phyloP scores from a whole-genome alignment of 2,888 invertebrate genomes.

The Zygaena filipendulae region DNA sequence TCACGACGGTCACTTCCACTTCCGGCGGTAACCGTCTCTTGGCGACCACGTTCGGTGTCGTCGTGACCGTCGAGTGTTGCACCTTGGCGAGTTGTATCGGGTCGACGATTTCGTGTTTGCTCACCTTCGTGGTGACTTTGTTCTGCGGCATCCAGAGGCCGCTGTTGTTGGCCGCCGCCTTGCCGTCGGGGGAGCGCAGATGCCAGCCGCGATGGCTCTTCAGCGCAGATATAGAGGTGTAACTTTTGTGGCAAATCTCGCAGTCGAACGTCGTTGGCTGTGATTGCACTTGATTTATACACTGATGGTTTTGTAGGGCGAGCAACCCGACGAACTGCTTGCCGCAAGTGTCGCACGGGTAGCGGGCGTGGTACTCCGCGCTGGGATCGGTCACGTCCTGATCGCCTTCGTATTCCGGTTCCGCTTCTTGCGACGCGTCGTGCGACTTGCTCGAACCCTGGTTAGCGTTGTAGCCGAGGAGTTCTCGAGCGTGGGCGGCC shows the following conservation, averaged over 20 bases:
- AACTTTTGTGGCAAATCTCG: constrained; percentile 73
- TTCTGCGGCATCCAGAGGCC: constrained; percentile 67
- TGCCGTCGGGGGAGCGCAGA: constrained; percentile 66
- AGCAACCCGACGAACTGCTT: constrained; percentile 64
- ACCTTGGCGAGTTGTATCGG: constrained; percentile 35
- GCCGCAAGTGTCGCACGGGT: constrained; percentile 64
- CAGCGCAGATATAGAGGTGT: constrained; percentile 72
- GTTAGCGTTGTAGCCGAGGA: constrained; percentile 55
- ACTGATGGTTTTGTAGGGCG: constrained; percentile 66
- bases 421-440: constrained; percentile 35
- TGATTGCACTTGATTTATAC: constrained; percentile 41
- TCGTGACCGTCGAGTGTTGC: constrained; percentile 28
- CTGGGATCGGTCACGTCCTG: constrained; percentile 44
- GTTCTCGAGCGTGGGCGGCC: constrained; percentile 66
- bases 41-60: constrained; percentile 26
- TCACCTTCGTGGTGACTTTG: constrained; percentile 60
- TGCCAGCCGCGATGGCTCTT: constrained; percentile 77
- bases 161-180: constrained; percentile 60
- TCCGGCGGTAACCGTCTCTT: constrained; percentile 59
- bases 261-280: constrained; percentile 67
- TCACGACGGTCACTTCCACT: constrained; percentile 61
- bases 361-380: constrained; percentile 59
- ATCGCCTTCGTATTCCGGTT: constrained; percentile 45
- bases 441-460: constrained; percentile 46
- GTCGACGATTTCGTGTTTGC: constrained; percentile 58